Evolutionary conservation across 2,888 invertebrate genomes (phyloP), one percentile per base, ranked within the genome.

Genomic region (Xanthorhoe designata): DNA sequence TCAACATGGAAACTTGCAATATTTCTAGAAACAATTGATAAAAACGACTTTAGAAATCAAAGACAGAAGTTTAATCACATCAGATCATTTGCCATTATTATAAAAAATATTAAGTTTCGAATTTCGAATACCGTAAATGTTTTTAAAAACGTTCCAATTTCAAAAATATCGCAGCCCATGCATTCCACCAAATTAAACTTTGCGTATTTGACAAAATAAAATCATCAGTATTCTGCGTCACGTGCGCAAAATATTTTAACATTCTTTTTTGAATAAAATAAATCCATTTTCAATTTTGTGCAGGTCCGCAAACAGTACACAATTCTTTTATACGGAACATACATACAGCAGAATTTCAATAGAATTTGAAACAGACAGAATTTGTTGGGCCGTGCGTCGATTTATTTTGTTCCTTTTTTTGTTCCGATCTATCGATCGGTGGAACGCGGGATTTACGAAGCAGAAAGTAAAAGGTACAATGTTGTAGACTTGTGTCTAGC

Each of bases 341-440:
- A 51, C 56, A 47, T 17, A 52, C 63, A 52, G 51, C n/a, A 32
- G 45, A 52, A 50, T 55, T 51, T 50, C 42, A 57, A 56, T 62
- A 55, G 38, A 61, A 42, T 51, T 65, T 35, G 51, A 19, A 56
- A 47, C 55, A 29, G 18, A 47, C 45, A 57, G 57, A 61, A 66
- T 66, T 55, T 60, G 61, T 61, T 61, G 10, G 53, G 17, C 24
- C 38, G 49, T 24, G 60, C 35, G 9, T 47, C 51, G 35, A 15
- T 60, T 51, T 42, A 17, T 62, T n/a, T 56, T n/a, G 45, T 38
- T 64, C 32, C 52, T 24, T 50, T 58, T 63, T 58, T 45, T 61
- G 18, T 66, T 57, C 49, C 9, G 13, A 29, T 59, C 15, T 53
- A 32, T 45, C 68, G 69, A 69, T 64, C 71, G 69, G 56, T 61